Percentiles rank a stretch among this genome's conserved stretches.
Evolutionary conservation across 2,888 invertebrate genomes (phyloP).

Genomic region (Brachynemurus nebulosus): DNA sequence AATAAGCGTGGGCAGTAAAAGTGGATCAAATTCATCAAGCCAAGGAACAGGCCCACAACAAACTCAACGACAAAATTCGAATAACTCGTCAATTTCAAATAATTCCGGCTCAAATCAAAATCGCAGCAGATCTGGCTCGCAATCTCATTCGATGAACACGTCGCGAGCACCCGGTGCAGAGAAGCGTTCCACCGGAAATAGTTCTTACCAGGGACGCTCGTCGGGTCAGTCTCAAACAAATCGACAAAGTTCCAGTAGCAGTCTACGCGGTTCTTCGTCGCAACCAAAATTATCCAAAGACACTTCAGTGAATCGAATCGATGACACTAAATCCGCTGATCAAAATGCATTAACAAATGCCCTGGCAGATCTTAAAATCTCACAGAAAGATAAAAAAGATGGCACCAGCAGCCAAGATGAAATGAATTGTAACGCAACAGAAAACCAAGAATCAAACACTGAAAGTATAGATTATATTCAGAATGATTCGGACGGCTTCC

Average conservation of each 20-base stretch:
- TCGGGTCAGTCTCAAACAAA: constrained; percentile 22
- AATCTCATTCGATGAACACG: constrained; percentile 12
- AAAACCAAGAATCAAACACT: constrained; percentile 6
- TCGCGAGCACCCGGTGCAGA: constrained; percentile 27
- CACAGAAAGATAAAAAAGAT: constrained; percentile 30
- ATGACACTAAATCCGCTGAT: constrained; percentile 39
- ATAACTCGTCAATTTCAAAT: constrained; percentile 8
- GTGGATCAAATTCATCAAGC: neutral
- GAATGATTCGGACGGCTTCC: constrained; percentile 57
- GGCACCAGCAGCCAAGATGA: constrained; percentile 40
- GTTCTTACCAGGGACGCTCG: constrained; percentile 12
- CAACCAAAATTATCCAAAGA: constrained; percentile 26
- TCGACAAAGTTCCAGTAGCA: constrained; percentile 28
- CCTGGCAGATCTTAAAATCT: constrained; percentile 31
- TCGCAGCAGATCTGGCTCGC: constrained; percentile 8
- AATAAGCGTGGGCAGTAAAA: constrained; percentile 5
- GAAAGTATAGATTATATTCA: constrained; percentile 29
- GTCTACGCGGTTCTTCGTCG: constrained; percentile 25
- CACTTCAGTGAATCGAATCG: constrained; percentile 33
- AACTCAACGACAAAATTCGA: constrained; percentile 7
- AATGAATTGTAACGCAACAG: constrained; percentile 27
- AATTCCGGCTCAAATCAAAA: constrained; percentile 9
- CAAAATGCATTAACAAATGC: constrained; percentile 39
- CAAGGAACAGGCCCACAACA: too few species aligned
- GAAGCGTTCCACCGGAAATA: constrained; percentile 22